A percentile compares a stretch with the other conserved stretches of the same genome.
phyloP scores from a whole-genome alignment of 2,888 invertebrate species.

The Luperina testacea region DNA sequence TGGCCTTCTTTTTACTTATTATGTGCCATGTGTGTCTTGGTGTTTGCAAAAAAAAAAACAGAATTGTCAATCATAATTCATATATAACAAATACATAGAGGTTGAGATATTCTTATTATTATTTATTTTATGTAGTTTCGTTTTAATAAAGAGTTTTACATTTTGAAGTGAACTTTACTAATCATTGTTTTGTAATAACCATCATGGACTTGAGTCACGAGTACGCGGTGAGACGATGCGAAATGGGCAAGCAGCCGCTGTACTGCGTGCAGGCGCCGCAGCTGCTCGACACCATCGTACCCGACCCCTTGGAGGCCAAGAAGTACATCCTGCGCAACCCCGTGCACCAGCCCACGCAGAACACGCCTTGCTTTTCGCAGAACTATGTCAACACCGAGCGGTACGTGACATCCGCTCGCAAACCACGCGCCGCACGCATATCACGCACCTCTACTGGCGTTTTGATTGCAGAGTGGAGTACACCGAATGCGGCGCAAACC shows the following conservation, averaged over 20 bases:
- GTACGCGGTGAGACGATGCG: conserved; percentile 83
- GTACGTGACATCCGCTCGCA: conserved; percentile 58
- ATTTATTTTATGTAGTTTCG: neutral
- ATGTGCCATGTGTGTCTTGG: neutral
- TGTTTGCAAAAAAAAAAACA: neutral
- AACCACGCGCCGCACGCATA: neutral
- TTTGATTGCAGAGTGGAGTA: conserved; percentile 88
- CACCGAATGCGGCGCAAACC: conserved; percentile 90
- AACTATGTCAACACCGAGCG: conserved; percentile 90
- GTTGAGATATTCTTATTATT: neutral
- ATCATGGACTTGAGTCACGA: conserved; percentile 77
- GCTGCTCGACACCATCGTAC: conserved; percentile 78
- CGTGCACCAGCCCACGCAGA: conserved; percentile 85
- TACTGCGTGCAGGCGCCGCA: conserved; percentile 78
- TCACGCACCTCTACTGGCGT: neutral
- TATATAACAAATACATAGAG: neutral
- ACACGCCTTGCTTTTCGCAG: conserved; percentile 79
- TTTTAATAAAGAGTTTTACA: conserved; percentile 7
- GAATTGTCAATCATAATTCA: neutral
- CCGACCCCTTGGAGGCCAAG: conserved; percentile 73
- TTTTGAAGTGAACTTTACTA: conserved; percentile 9
- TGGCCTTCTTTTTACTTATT: neutral
- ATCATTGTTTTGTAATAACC: neutral
- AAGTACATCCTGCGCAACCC: conserved; percentile 89
- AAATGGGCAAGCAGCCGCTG: conserved; percentile 86